phyloP scores from a whole-genome alignment of 2,113 vertebrate species.

The Trachemys scripta region DNA sequence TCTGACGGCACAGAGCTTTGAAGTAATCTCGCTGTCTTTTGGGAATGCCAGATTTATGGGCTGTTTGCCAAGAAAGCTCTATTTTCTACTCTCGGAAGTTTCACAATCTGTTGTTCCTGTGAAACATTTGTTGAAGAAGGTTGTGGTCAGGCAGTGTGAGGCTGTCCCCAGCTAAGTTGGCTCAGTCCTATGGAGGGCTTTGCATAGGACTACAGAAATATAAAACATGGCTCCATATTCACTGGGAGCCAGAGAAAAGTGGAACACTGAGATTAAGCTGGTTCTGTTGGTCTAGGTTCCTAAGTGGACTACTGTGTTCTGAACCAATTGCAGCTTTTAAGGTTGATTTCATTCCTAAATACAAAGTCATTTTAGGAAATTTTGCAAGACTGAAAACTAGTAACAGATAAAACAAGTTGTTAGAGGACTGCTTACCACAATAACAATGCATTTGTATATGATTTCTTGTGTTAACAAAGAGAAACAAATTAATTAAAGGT shows the following conservation, averaged over 20 bases:
- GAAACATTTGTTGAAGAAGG: too few relatives aligned
- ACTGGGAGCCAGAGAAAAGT: too few relatives aligned
- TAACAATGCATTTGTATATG: background rate
- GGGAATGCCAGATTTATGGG: background rate
- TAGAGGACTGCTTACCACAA: background rate
- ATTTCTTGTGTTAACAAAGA: background rate
- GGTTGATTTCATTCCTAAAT: background rate
- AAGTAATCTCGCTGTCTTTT: background rate
- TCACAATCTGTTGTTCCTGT: background rate
- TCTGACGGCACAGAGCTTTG: background rate
- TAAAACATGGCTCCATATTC: too few relatives aligned
- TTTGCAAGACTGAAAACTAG: background rate
- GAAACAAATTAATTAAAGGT: background rate
- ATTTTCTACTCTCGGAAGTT: too few relatives aligned
- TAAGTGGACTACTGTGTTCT: background rate
- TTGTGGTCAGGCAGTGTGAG: too few relatives aligned
- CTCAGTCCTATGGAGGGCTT: too few relatives aligned
- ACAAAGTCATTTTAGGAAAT: background rate
- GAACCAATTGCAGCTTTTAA: background rate
- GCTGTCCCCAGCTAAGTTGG: too few relatives aligned
- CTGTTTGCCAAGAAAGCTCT: too few relatives aligned
- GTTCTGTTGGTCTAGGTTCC: background rate
- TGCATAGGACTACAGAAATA: too few relatives aligned
- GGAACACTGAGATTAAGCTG: too few relatives aligned
- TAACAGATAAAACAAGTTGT: accelerated